These are phyloP conservation scores for Petaurus breviceps DNA, from an alignment of 2,113 vertebrate genomes.

Conservation along the genomic window DNA sequence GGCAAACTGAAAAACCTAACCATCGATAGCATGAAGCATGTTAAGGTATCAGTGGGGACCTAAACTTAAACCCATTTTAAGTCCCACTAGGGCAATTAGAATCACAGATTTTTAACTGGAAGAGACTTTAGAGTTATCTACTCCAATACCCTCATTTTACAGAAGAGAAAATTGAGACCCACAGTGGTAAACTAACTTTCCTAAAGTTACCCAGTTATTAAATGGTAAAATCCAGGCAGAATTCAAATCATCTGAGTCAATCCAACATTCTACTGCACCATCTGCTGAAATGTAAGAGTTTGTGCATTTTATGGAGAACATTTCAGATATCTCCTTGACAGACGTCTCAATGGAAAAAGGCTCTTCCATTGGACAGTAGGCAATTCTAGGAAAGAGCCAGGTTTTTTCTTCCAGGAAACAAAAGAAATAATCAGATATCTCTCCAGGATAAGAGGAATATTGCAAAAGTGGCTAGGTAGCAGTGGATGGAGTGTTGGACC, in stretches of 20 bases:
- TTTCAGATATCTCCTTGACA: neutral
- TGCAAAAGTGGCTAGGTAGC: neutral
- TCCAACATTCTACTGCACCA: neutral
- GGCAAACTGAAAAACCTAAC: neutral
- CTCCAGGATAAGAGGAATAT: neutral
- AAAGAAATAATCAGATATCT: neutral
- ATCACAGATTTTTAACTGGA: neutral
- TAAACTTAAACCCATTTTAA: neutral
- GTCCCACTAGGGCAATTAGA: neutral
- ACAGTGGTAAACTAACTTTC: neutral
- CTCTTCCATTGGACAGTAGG: neutral
- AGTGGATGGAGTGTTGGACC: neutral
- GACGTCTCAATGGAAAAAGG: neutral
- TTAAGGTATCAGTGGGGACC: neutral
- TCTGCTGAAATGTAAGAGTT: neutral
- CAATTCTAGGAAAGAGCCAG: neutral
- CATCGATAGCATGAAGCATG: neutral
- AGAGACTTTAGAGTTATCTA: neutral
- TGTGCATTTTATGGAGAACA: neutral
- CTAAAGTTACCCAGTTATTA: neutral
- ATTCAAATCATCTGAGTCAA: neutral
- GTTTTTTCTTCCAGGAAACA: neutral
- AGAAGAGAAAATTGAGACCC: neutral
- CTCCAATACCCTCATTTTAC: neutral
- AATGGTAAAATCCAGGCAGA: neutral